Evolutionary conservation across 2,113 vertebrate genomes (phyloP).

Genomic region (Leptocoma aspasia): DNA sequence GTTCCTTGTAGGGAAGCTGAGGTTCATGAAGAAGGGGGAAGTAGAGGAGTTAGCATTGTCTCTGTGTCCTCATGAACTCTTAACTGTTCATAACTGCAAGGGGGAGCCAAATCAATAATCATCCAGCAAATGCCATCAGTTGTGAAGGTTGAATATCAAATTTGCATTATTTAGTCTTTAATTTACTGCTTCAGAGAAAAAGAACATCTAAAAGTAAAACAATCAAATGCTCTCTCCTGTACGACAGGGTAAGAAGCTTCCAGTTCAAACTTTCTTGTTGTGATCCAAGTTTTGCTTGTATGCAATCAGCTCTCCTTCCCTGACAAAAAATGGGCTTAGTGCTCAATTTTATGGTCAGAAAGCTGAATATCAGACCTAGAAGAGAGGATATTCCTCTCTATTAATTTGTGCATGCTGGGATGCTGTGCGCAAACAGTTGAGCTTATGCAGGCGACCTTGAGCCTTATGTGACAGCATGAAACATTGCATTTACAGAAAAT

Average conservation of each 20-base stretch:
- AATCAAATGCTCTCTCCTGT: background rate
- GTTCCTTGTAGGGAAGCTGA: background rate
- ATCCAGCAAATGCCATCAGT: background rate
- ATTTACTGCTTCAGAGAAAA: background rate
- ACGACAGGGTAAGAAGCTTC: background rate
- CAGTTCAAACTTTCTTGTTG: background rate
- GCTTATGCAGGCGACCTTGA: background rate
- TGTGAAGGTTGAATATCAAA: background rate
- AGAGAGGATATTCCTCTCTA: background rate
- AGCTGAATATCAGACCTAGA: background rate
- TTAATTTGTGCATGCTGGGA: background rate
- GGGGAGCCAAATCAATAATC: background rate
- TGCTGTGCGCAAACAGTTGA: background rate
- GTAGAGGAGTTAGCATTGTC: background rate
- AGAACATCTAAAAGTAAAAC: background rate
- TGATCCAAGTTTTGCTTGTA: background rate
- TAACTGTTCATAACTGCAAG: background rate
- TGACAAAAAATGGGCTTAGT: background rate
- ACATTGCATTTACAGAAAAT: background rate
- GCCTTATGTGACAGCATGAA: background rate
- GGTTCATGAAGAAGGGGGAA: background rate
- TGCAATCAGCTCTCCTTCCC: background rate
- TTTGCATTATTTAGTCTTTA: background rate
- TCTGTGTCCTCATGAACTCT: background rate
- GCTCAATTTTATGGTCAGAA: background rate